Evolutionary conservation across 2,113 vertebrate species (phyloP), one percentile per base, ranked within the genome.

Genomic region (Procapra przewalskii): DNA sequence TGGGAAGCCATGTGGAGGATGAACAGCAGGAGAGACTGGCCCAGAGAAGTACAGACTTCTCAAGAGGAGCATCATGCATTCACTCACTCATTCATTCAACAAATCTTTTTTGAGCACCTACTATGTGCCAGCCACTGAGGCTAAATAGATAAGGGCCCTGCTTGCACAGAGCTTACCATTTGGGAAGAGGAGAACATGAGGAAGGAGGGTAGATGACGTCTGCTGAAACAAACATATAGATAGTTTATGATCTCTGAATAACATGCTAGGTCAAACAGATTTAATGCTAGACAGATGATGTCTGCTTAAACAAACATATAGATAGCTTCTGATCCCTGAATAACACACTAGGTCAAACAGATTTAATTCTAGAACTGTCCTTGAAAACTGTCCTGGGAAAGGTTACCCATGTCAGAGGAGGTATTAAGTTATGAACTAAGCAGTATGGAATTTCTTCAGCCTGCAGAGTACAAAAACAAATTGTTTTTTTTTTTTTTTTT

Each of bases 131-230:
- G 40, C 15, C 62, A 52, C 17, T 40, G 48, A 82, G 14, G 43
- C 89, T 64, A 71, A 94, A 57, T 27, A 84, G 43, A 23, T 27
- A 33, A 54, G 36, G 33, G 25, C 15, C 11, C 16, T 60, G 2
- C 86, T 82, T 14, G 3, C 57, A 27, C 3, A 45, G 77, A 31
- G 31, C 75, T 87, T 64, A n/a, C 3, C 11, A 0, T 48, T 48
- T 40, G 6, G 3, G 36, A 25, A 54, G 52, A 83, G 52, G 4
- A 2, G 3, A 2, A 21, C 1, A 0, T 55, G 50, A 55, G 23
- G 27, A n/a, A 19, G 84, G 25, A 23, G 67, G 67, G 3, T 48
- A 80, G 75, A 89, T 3, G 17, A 36, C 0, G 1, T 59, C 52
- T 31, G 29, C 13, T 52, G 29, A 60, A 33, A 82, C 23, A 92